Percentiles rank a stretch among this genome's conserved stretches.
Evolutionary conservation across 2,888 invertebrate genomes (phyloP).

Genomic region (Neoitamus cyanurus): DNA sequence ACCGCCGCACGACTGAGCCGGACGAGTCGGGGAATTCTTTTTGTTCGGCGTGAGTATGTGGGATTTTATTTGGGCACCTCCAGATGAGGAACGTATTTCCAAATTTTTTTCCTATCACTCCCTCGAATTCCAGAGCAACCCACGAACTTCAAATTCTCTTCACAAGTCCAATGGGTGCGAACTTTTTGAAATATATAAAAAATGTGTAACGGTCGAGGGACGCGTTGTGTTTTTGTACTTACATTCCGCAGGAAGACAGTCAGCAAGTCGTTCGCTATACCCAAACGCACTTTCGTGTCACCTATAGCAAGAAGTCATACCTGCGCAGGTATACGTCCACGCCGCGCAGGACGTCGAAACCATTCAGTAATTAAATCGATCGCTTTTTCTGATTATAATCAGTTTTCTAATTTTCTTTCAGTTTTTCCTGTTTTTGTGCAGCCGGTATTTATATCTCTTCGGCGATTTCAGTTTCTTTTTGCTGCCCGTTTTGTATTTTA

Average conservation of each 20-base stretch:
- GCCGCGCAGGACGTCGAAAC: slow-evolving; percentile 23
- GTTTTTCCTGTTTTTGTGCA: slow-evolving; percentile 43
- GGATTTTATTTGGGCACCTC: not conserved
- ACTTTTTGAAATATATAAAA: not conserved
- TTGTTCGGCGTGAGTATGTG: not conserved
- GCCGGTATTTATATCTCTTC: slow-evolving; percentile 35
- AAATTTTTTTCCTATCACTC: not conserved
- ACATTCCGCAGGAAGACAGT: not conserved
- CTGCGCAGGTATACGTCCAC: not conserved
- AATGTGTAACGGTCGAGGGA: not conserved
- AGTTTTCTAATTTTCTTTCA: slow-evolving; percentile 45
- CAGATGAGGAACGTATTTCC: not conserved
- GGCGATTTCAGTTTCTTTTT: slow-evolving; percentile 17
- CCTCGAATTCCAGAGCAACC: not conserved
- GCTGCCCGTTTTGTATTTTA: not conserved
- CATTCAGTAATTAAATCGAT: slow-evolving; percentile 46
- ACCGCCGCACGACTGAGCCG: not conserved
- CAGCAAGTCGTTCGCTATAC: not conserved
- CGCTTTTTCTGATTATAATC: slow-evolving; percentile 47
- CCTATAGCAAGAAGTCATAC: slow-evolving; percentile 10
- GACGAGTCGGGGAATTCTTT: not conserved
- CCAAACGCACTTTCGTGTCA: slow-evolving; percentile 18
- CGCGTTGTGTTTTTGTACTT: not conserved
- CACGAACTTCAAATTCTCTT: not conserved
- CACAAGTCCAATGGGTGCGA: not conserved